Evolutionary conservation across 2,797 vertebrate species (phyloP), one percentile per base, ranked within the genome.

Genomic region (Rhinogobio ventralis): DNA sequence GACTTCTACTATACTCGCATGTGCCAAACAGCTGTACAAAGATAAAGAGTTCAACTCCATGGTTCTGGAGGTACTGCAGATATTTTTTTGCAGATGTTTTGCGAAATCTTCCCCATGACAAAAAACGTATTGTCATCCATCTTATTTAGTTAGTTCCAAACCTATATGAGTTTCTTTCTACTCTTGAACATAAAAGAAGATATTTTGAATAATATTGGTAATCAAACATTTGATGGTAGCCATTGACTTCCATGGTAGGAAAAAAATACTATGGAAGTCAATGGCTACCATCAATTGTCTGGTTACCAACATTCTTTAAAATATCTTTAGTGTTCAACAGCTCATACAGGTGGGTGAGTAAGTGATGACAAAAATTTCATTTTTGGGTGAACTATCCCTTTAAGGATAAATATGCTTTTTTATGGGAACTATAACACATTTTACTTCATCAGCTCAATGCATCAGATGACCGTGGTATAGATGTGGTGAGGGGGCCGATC

Each of bases 1-100:
- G 91, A 99, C 98, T 1, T 99, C 98, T 23, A 98, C 98, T 82
- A 99, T 99, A 90, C 95, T 99, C 0, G 98, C 98, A 30, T 97
- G 96, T 55, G 97, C 98, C 60, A 95, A 83, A 85, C 97, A 99
- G 93, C 96, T 99, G 2, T 99, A 99, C 92, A 97, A 94, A 91
- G 95, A 96, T 2, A 97, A 95, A 87, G 98, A 99, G 88, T 98
- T 98, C 66, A 96, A 95, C 86, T 98, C 98, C 57, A 99, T 99
- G 98, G 97, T 99, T 91, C 88, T 99, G 87, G 98, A 99, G 97
- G 98, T 98, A 92, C 15, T 2, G 2, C 14, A 30, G 1, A 57
- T 28, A 2, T 10, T 55, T 28, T 0, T 0, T 30, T 67, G 57
- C 25, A 46, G 10, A 17, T 75, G 15, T 57, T 55, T 75, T 5